Conservation (phyloP, 2,888 invertebrate genomes). For the Clunio marinus region DNA sequence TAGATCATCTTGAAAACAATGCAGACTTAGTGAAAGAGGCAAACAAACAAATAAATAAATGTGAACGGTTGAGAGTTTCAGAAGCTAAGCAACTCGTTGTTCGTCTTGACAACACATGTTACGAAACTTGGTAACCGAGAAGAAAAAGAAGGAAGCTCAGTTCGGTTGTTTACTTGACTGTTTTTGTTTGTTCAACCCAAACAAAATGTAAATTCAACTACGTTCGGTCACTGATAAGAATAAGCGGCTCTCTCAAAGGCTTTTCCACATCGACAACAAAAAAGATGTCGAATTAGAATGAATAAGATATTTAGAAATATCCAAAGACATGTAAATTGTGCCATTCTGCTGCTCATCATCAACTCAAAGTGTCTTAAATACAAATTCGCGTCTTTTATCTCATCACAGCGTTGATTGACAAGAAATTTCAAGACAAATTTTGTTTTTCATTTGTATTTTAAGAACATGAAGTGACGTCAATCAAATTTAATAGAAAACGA, state of each 20-base stretch:
- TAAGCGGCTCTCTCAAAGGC: not conserved
- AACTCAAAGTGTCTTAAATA: too few relatives aligned
- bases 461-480: constrained; percentile 19
- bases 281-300: too few relatives aligned
- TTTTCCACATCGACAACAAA: too few relatives aligned
- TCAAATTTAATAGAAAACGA: constrained; percentile 17
- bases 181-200: constrained; percentile 24
- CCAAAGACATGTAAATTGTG: too few relatives aligned
- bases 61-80: not conserved
- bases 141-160: too few relatives aligned
- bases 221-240: not conserved
- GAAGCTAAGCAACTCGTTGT: constrained; percentile 14
- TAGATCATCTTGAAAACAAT: constrained; percentile 7
- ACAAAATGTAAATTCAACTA: constrained; percentile 36
- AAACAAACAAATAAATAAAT: not conserved
- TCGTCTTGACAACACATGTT: not conserved
- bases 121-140: constrained; percentile 7
- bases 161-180: constrained; percentile 16
- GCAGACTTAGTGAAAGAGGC: not conserved
- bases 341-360: too few relatives aligned
- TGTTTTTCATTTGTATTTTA: constrained; percentile 1
- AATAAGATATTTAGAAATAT: too few relatives aligned
- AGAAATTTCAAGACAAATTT: not conserved
- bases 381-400: too few relatives aligned
- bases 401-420: too few relatives aligned